A percentile compares a stretch with the other conserved stretches of the same genome.
phyloP scores from a whole-genome alignment of 2,888 invertebrate species.

The Drosophila greeni region DNA sequence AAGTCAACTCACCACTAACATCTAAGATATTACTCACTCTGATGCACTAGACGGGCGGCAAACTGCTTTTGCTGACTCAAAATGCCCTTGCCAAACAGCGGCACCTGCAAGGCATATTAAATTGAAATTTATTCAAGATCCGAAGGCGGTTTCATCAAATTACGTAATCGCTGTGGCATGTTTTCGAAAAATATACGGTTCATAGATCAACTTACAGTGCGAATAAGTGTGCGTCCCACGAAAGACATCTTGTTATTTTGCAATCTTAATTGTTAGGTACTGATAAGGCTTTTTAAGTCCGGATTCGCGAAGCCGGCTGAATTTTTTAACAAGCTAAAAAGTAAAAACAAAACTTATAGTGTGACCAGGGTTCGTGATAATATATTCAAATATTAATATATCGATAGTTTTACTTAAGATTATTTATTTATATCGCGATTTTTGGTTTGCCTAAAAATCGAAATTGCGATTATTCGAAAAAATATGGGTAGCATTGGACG shows the following conservation, averaged over 20 bases:
- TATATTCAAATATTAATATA: too few species aligned
- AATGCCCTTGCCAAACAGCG: constrained; percentile 61
- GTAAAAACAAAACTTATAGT: constrained; percentile 18
- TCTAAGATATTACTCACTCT: constrained; percentile 60
- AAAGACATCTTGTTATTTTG: constrained; percentile 68
- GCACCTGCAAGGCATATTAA: constrained; percentile 60
- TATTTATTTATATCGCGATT: too few species aligned
- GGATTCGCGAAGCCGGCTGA: constrained; percentile 32
- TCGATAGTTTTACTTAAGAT: too few species aligned
- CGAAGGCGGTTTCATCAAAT: constrained; percentile 31
- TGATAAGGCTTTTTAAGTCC: constrained; percentile 1
- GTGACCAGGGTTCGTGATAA: too few species aligned
- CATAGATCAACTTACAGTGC: constrained; percentile 69
- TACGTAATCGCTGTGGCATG: constrained; percentile 63
- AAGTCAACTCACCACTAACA: too few species aligned
- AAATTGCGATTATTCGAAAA: too few species aligned
- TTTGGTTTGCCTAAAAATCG: too few species aligned
- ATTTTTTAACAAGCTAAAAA: constrained; percentile 11
- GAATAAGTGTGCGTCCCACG: constrained; percentile 66
- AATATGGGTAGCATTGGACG: too few species aligned
- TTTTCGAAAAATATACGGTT: constrained; percentile 22
- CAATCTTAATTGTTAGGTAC: background rate
- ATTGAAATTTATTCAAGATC: constrained; percentile 10
- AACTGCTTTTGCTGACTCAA: constrained; percentile 49
- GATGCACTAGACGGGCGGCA: constrained; percentile 66